A percentile compares a stretch with the other conserved stretches of the same genome.
Evolutionary conservation across 2,113 vertebrate species (phyloP).

Genomic region (Pachyramphus minor): DNA sequence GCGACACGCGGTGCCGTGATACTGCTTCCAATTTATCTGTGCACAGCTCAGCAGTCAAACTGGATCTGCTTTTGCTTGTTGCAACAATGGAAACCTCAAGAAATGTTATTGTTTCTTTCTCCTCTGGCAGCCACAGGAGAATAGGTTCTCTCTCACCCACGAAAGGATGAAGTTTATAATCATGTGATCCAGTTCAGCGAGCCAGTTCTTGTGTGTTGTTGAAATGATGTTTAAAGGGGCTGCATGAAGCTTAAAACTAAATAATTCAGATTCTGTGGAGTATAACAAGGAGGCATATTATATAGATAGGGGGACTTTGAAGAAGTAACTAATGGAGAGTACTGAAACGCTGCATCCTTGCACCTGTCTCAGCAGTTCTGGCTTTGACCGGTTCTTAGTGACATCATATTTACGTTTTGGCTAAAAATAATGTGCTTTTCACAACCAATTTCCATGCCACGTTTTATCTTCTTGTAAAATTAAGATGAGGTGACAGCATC

Average conservation of each 20-base stretch:
- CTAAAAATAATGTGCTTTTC: not conserved
- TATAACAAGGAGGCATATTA: not conserved
- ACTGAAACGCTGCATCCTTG: not conserved
- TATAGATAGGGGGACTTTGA: not conserved
- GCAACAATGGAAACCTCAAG: not conserved
- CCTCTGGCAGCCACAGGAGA: not conserved
- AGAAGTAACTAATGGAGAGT: not conserved
- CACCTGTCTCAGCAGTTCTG: not conserved
- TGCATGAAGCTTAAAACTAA: not conserved
- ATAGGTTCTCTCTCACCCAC: not conserved
- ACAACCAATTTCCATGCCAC: not conserved
- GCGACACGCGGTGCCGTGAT: not conserved
- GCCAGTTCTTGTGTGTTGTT: not conserved
- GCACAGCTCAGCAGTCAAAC: not conserved
- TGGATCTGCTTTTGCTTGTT: not conserved
- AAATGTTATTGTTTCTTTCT: not conserved
- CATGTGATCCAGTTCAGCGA: not conserved
- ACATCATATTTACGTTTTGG: not conserved
- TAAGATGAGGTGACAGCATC: not conserved
- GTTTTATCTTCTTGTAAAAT: not conserved
- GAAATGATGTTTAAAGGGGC: not conserved
- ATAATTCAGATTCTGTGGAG: not conserved
- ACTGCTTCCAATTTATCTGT: not conserved
- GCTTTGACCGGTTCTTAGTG: not conserved
- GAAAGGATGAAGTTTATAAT: not conserved